Conservation (phyloP, 2,113 vertebrate species). For the Brachyhypopomus gauderio region DNA sequence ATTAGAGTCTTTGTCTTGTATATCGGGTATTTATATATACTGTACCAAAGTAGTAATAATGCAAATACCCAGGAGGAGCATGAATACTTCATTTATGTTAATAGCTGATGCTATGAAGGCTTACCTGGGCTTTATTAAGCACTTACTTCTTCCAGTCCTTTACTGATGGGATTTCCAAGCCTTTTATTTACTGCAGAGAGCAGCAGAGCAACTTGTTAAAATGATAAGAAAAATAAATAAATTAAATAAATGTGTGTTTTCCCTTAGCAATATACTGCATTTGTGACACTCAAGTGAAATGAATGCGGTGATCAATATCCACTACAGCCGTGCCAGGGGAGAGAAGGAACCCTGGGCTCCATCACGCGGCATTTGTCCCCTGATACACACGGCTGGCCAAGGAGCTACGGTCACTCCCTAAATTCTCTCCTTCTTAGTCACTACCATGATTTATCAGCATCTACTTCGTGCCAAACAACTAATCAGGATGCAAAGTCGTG, state of each 20-base stretch:
- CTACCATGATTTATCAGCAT: conserved; percentile 49
- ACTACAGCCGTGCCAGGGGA: conserved; percentile 18
- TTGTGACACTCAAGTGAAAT: conserved; percentile 30
- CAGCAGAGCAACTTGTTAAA: conserved; percentile 27
- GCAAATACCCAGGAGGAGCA: background rate
- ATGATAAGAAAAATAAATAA: background rate
- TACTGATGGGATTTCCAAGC: background rate
- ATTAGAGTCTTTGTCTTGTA: background rate
- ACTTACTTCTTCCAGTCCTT: background rate
- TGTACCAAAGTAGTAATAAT: conserved; percentile 17
- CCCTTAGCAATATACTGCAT: no score
- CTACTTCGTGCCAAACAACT: conserved; percentile 41
- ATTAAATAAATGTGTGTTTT: no score
- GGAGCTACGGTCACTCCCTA: conserved; percentile 6
- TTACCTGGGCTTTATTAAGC: background rate
- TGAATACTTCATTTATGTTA: background rate
- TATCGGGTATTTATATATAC: background rate
- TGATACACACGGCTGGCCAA: conserved; percentile 14
- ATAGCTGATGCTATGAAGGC: conserved; percentile 1
- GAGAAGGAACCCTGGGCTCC: conserved; percentile 16
- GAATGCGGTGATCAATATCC: conserved; percentile 16
- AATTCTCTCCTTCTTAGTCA: conserved; percentile 7
- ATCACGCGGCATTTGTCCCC: background rate
- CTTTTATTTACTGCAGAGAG: conserved; percentile 22
- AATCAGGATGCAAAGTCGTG: conserved; percentile 51